phyloP scores from a whole-genome alignment of 2,113 vertebrate species.

The Halichoerus grypus region DNA sequence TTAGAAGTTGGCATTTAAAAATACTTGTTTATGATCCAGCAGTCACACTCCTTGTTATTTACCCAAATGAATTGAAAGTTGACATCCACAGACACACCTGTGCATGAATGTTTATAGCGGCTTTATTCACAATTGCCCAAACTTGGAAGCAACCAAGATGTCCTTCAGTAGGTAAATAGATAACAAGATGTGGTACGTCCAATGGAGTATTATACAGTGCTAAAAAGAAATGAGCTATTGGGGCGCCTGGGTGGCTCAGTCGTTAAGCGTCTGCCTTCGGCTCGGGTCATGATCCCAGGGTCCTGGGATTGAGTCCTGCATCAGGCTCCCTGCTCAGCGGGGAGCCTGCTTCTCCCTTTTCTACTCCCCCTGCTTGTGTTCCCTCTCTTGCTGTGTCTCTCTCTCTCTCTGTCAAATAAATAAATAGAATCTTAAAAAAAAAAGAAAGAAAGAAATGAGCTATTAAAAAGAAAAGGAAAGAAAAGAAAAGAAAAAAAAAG shows the following conservation, averaged over 20 bases:
- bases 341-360: too few relatives aligned
- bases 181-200: not conserved
- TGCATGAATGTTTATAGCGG: not conserved
- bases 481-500: not conserved
- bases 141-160: not conserved
- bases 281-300: too few relatives aligned
- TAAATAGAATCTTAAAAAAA: too few relatives aligned
- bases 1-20: not conserved
- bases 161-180: not conserved
- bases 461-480: not conserved
- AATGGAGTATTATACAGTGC: not conserved
- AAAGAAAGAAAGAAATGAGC: too few relatives aligned
- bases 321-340: too few relatives aligned
- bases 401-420: too few relatives aligned
- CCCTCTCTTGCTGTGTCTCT: too few relatives aligned
- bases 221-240: not conserved
- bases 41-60: not conserved
- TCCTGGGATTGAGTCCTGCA: too few relatives aligned
- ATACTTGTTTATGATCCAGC: not conserved
- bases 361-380: too few relatives aligned
- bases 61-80: constrained; percentile 1
- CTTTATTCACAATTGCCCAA: constrained; percentile 3
- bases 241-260: too few relatives aligned
- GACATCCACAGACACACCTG: not conserved
- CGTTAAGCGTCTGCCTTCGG: too few relatives aligned